Conservation (phyloP, 2,888 invertebrate genomes). For the Melinaea marsaeus region DNA sequence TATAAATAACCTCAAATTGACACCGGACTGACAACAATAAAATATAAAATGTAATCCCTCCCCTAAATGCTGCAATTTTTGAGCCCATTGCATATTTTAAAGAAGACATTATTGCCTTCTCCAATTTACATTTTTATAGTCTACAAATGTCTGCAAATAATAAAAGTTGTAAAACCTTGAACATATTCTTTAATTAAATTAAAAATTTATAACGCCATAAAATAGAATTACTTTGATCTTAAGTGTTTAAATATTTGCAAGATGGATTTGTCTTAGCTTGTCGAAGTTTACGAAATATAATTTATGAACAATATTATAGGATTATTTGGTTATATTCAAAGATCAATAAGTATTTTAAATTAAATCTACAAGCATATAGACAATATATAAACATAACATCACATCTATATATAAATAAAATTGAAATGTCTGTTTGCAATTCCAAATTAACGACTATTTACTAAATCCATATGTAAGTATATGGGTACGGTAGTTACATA, state of each 20-base stretch:
- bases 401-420: too few relatives aligned
- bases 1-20: conserved; percentile 14
- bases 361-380: too few relatives aligned
- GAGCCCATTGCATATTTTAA: conserved; percentile 40
- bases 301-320: too few relatives aligned
- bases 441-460: too few relatives aligned
- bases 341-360: too few relatives aligned
- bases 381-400: too few relatives aligned
- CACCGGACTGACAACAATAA: conserved; percentile 13
- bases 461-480: too few relatives aligned
- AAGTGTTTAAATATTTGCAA: background rate
- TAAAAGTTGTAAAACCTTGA: conserved; percentile 13
- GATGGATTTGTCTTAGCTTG: background rate
- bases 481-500: too few relatives aligned
- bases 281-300: background rate
- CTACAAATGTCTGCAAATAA: conserved; percentile 22
- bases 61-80: conserved; percentile 35
- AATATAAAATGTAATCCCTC: conserved; percentile 26
- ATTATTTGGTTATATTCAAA: too few relatives aligned
- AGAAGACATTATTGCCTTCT: conserved; percentile 34
- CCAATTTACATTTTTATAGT: conserved; percentile 39
- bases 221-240: background rate
- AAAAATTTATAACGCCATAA: background rate
- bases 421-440: too few relatives aligned
- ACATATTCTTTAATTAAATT: conserved; percentile 4